phyloP scores from a whole-genome alignment of 1,140 invertebrate genomes.

The Eufriesea mexicana region DNA sequence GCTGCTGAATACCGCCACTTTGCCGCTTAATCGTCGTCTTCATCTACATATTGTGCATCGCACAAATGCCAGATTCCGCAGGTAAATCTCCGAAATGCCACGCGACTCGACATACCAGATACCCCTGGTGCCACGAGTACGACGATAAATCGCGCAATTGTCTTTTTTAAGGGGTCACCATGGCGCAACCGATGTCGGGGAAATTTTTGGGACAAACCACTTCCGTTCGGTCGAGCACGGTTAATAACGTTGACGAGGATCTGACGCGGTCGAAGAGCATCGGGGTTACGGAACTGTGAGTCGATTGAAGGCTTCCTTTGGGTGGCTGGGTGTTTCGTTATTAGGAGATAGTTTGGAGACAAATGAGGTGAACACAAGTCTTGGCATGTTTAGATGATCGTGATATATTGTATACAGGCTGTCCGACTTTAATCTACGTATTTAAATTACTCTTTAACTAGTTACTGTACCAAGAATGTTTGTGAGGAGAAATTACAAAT shows the following conservation, averaged over 20 bases:
- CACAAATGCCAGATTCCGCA: constrained; percentile 15
- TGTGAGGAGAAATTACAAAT: too few species aligned
- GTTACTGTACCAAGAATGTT: too few species aligned
- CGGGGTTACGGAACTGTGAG: not conserved
- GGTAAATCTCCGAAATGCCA: constrained; percentile 52
- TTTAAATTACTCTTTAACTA: too few species aligned
- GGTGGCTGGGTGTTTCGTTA: too few species aligned
- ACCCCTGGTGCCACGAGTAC: constrained; percentile 17
- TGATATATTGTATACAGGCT: too few species aligned
- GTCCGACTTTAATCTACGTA: too few species aligned
- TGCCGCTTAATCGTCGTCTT: constrained; percentile 46
- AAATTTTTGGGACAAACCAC: constrained; percentile 6
- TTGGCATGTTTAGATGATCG: too few species aligned
- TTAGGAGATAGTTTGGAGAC: too few species aligned
- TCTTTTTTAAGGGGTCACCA: not conserved
- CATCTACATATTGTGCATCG: constrained; percentile 59
- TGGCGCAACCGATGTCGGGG: too few species aligned
- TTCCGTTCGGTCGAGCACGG: not conserved
- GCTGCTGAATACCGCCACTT: constrained; percentile 4
- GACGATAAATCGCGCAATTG: constrained; percentile 25
- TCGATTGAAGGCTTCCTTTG: not conserved
- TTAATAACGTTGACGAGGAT: not conserved
- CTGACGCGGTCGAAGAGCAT: not conserved
- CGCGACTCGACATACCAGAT: not conserved
- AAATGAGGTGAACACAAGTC: too few species aligned